Conservation (phyloP, 2,113 vertebrate genomes). For the Poeciliopsis turrubarensis region DNA sequence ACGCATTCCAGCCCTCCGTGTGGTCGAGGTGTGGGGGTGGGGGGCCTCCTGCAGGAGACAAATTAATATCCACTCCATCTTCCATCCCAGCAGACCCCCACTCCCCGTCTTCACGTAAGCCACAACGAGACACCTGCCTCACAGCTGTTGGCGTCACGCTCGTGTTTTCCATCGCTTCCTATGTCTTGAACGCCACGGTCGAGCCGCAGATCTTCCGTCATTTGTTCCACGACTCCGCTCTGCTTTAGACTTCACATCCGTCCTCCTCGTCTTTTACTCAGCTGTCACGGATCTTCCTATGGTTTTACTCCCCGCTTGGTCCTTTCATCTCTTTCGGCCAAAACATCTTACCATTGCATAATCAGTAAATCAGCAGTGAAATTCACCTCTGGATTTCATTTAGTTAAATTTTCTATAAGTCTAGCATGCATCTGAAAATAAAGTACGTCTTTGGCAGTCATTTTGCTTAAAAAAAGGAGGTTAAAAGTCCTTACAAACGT, state of each 20-base stretch:
- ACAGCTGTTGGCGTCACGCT: conserved; percentile 61
- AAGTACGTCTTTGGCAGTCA: too few relatives aligned
- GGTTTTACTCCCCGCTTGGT: background rate
- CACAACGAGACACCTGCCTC: conserved; percentile 73
- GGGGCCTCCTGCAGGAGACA: conserved; percentile 63
- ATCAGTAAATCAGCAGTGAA: background rate
- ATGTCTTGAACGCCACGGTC: background rate
- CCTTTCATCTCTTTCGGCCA: background rate
- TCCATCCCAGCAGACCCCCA: conserved; percentile 6
- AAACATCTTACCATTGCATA: background rate
- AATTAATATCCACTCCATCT: conserved; percentile 75
- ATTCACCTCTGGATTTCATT: background rate
- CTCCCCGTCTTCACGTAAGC: conserved; percentile 18
- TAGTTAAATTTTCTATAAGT: background rate
- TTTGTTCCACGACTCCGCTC: background rate
- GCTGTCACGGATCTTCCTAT: background rate
- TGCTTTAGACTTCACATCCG: background rate
- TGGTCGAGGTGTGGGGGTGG: conserved; percentile 47
- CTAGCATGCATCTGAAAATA: background rate
- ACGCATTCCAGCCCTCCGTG: conserved; percentile 77
- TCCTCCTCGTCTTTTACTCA: background rate
- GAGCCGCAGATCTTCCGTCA: background rate
- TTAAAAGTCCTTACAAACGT: background rate
- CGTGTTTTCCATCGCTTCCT: conserved; percentile 8
- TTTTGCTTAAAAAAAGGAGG: background rate